A percentile compares a stretch with the other conserved stretches of the same genome.
These are phyloP conservation scores for Caenorhabditis doughertyi DNA, from an alignment of 2,888 invertebrate genomes.

Conservation along the genomic window DNA sequence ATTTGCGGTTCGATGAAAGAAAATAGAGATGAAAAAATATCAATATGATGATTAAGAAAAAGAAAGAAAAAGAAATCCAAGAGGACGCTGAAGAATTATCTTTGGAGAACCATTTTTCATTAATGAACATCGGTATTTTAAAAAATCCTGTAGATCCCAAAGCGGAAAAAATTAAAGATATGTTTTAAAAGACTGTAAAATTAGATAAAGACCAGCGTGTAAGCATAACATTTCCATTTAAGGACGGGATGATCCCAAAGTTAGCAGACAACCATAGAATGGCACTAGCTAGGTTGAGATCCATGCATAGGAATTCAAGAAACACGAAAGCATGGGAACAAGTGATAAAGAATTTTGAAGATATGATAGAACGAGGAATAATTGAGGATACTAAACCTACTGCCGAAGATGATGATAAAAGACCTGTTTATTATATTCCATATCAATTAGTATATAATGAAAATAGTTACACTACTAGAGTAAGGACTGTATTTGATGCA, in stretches of 20 bases:
- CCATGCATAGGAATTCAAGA: background rate
- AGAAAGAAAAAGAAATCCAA: no score
- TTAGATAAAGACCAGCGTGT: background rate
- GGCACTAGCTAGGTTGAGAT: background rate
- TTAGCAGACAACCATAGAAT: background rate
- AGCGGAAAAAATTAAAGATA: background rate
- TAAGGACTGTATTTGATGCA: no score
- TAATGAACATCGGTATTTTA: background rate
- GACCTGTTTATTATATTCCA: no score
- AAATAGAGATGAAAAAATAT: background rate
- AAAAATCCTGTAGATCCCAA: background rate
- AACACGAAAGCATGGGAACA: background rate
- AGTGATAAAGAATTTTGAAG: background rate
- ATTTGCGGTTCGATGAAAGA: background rate
- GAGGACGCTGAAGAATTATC: background rate
- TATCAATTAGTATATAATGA: no score
- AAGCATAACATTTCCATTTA: background rate
- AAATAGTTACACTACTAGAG: no score
- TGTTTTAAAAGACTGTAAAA: background rate
- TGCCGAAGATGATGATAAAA: background rate
- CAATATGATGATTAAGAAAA: no score
- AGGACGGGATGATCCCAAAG: background rate
- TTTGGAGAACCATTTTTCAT: background rate
- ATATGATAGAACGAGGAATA: background rate
- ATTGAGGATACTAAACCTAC: no score